Evolutionary conservation across 2,797 vertebrate genomes (phyloP), one percentile per base, ranked within the genome.

Genomic region (Echeneis naucrates): DNA sequence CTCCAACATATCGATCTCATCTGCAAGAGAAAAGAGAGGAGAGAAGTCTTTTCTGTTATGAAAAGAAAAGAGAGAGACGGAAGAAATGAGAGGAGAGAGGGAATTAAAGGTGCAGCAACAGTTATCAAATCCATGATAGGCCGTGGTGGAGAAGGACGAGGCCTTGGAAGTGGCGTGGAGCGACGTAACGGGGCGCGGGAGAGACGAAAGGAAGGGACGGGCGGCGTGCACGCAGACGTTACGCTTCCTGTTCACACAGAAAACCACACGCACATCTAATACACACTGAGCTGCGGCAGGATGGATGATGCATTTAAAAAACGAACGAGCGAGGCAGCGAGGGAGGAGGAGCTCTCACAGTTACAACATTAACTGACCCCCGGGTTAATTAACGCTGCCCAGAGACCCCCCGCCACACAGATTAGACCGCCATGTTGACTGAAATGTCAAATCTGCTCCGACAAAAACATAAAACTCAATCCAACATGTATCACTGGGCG

Each of bases 1-100:
- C 86, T 95, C 95, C 89, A 95, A 75, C 92, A 95, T 93, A 64
- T 95, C 95, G 27, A 95, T 95, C 79, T 95, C 94, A 78, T 95
- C 95, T 95, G 89, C 3, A 79, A 75, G 58, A 74, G 11, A 78
- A 38, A 60, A 48, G 37, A 30, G 30, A 64, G 59, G 44, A n/a
- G n/a, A n/a, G n/a, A n/a, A n/a, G n/a, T n/a, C n/a, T n/a, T n/a
- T n/a, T n/a, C n/a, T n/a, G n/a, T n/a, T n/a, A n/a, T n/a, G n/a
- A n/a, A 48, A 40, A 30, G 30, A 64, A 61, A 44, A 62, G n/a
- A 72, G 69, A 66, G 45, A 68, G 65, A 78, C 12, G 52, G 23
- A 58, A 83, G 75, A 74, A 75, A 81, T 33, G 26, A 68, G 40
- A 52, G 8, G 62, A 75, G 72, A 52, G 23, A 27, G 51, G 2